A percentile compares a stretch with the other conserved stretches of the same genome.
Conservation (phyloP, 2,113 vertebrate genomes). For the Cathartes aura region DNA sequence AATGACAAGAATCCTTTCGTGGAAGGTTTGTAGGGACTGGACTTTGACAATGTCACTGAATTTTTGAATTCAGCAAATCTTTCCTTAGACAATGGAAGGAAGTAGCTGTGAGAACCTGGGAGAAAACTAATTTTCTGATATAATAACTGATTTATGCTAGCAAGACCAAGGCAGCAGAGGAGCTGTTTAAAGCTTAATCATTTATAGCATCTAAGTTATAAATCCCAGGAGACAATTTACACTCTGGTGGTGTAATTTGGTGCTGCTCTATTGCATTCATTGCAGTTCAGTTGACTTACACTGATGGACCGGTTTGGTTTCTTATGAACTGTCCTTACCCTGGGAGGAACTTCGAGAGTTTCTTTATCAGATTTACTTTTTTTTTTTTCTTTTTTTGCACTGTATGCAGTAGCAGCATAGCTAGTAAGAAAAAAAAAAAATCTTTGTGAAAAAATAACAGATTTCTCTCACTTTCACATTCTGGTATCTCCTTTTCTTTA, state of each 20-base stretch:
- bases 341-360: background rate
- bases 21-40: constrained; percentile 80
- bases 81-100: background rate
- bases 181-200: background rate
- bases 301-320: background rate
- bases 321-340: background rate
- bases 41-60: constrained; percentile 64
- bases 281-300: background rate
- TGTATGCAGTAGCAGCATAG: background rate
- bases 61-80: background rate
- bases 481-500: background rate
- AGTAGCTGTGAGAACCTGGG: background rate
- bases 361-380: background rate
- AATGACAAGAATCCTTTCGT: constrained; percentile 12
- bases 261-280: background rate
- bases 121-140: background rate
- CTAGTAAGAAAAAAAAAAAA: background rate
- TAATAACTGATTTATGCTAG: background rate
- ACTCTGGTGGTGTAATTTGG: background rate
- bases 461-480: background rate
- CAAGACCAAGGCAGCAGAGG: background rate
- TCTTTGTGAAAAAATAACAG: background rate
- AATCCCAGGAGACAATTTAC: background rate
- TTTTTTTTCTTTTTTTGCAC: background rate
- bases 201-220: background rate